Percentiles rank a stretch among this genome's conserved stretches.
phyloP scores from a whole-genome alignment of 2,888 invertebrate genomes.

The Drosophila vallismaia region DNA sequence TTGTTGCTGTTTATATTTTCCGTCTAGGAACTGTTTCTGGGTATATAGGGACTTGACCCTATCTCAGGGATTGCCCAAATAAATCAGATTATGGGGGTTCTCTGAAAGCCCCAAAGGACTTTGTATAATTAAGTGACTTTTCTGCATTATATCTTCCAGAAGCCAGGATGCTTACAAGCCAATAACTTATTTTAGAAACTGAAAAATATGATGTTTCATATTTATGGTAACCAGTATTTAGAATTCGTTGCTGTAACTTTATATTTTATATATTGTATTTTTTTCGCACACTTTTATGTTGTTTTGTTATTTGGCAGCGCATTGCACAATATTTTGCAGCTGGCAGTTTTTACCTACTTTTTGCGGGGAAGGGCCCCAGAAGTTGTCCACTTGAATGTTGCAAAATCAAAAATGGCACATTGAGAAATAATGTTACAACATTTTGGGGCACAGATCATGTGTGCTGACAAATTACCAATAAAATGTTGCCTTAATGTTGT shows the following conservation, averaged over 20 bases:
- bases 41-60: not conserved
- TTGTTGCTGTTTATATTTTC: conserved; percentile 50
- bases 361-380: conserved; percentile 30
- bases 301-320: conserved; percentile 71
- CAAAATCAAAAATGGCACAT: conserved; percentile 11
- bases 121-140: not conserved
- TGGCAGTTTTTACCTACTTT: conserved; percentile 35
- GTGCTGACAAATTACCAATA: not conserved
- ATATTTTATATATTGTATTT: not conserved
- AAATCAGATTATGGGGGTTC: not conserved
- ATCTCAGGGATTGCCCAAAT: not conserved
- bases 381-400: conserved; percentile 72
- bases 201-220: not conserved
- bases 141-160: too few species aligned
- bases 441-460: not conserved
- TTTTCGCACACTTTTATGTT: conserved; percentile 26
- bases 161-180: too few species aligned
- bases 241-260: conserved; percentile 10
- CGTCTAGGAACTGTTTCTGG: not conserved
- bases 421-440: conserved; percentile 1
- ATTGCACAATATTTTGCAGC: conserved; percentile 71
- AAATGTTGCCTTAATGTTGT: not conserved
- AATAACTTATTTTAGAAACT: too few species aligned
- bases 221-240: conserved; percentile 20
- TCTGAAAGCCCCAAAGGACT: not conserved